Conservation (phyloP, 2,797 vertebrate genomes). For the Rhincodon typus region DNA sequence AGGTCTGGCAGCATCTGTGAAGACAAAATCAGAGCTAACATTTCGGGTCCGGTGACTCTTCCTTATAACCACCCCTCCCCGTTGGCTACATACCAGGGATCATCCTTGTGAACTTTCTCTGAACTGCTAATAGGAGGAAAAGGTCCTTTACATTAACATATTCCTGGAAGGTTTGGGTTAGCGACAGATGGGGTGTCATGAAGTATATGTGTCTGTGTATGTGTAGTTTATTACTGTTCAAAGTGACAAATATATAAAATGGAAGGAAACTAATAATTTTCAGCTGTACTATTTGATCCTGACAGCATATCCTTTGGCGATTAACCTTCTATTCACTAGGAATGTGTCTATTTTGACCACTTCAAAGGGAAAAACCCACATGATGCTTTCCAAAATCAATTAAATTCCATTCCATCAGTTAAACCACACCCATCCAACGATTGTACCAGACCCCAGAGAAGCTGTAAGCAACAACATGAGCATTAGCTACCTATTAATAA, state of each 20-base stretch:
- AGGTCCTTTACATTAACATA: background rate
- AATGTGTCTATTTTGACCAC: background rate
- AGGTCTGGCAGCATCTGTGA: too few species aligned
- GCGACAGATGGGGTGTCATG: background rate
- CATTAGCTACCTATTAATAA: background rate
- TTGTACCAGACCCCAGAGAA: background rate
- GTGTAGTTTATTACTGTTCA: background rate
- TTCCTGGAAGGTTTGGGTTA: background rate
- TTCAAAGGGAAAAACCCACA: background rate
- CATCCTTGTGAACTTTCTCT: too few species aligned
- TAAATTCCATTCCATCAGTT: background rate
- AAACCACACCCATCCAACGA: background rate
- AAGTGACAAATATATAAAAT: background rate
- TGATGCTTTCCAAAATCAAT: background rate
- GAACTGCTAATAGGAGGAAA: background rate
- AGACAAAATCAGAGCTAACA: too few species aligned
- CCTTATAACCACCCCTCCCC: too few species aligned
- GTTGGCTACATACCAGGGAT: too few species aligned
- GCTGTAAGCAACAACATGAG: background rate
- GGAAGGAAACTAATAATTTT: background rate
- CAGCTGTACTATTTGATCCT: background rate
- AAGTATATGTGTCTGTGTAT: background rate
- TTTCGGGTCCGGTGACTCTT: too few species aligned
- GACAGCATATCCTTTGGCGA: background rate
- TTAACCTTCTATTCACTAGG: background rate